Conservation (phyloP, 1,140 invertebrate species). For the Andricus grossulariae region DNA sequence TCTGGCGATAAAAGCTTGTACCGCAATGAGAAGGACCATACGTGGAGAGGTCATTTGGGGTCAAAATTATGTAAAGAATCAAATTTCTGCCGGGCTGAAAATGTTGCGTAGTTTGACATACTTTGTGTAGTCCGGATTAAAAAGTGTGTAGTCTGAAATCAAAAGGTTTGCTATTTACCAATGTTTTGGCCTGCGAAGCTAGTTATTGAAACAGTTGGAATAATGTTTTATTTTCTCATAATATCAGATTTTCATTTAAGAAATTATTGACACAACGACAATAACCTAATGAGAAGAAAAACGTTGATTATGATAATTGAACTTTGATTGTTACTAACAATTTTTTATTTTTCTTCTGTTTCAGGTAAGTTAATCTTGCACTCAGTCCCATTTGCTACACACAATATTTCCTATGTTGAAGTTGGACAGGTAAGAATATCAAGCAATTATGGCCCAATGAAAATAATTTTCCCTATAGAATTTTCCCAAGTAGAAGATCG, state of each 20-base stretch:
- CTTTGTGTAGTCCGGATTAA: neutral
- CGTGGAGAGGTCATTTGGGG: slow-evolving; percentile 46
- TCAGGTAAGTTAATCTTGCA: slow-evolving; percentile 44
- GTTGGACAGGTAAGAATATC: neutral
- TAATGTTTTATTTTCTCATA: neutral
- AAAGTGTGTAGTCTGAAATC: too few relatives aligned
- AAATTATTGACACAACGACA: neutral
- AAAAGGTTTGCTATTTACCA: too few relatives aligned
- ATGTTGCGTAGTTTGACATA: too few relatives aligned
- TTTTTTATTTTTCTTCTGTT: slow-evolving; percentile 44
- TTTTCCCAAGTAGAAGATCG: too few relatives aligned
- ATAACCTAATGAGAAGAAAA: neutral
- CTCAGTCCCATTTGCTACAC: neutral
- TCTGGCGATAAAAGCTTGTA: slow-evolving; percentile 43
- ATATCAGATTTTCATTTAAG: neutral
- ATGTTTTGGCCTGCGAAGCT: too few relatives aligned
- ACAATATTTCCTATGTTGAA: neutral
- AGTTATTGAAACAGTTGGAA: too few relatives aligned
- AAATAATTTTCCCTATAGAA: too few relatives aligned
- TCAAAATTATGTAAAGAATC: slow-evolving; percentile 48
- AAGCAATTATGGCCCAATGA: too few relatives aligned
- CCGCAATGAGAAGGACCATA: slow-evolving; percentile 48
- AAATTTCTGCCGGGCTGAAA: neutral
- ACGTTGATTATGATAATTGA: neutral
- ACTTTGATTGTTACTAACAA: slow-evolving; percentile 27